These are phyloP conservation scores for Pecten maximus DNA, from an alignment of 2,888 invertebrate species.

Conservation along the genomic window DNA sequence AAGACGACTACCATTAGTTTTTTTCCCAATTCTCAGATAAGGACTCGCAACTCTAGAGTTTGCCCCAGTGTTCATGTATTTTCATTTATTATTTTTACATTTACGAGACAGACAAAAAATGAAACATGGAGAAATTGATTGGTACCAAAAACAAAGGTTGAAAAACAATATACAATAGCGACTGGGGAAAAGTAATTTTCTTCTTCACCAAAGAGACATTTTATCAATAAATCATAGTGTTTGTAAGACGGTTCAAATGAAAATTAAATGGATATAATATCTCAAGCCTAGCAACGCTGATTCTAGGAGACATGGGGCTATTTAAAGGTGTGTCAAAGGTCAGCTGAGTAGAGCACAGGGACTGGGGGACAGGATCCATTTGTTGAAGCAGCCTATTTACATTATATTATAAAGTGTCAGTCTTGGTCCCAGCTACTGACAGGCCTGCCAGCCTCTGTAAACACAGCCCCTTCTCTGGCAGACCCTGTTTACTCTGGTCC, in stretches of 20 bases:
- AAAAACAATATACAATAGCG: slow-evolving; percentile 27
- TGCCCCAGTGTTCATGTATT: slow-evolving; percentile 20
- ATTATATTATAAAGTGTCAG: slow-evolving; percentile 33
- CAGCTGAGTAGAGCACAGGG: background rate
- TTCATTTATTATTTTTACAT: slow-evolving; percentile 35
- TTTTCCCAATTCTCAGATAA: background rate
- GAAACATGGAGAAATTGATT: slow-evolving; percentile 32
- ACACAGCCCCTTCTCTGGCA: background rate
- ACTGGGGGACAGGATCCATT: slow-evolving; percentile 26
- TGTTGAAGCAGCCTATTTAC: background rate
- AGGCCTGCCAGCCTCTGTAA: background rate
- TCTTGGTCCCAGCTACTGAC: background rate
- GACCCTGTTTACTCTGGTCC: slow-evolving; percentile 4
- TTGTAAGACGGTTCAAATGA: slow-evolving; percentile 33
- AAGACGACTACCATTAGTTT: slow-evolving; percentile 25
- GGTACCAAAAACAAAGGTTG: slow-evolving; percentile 20
- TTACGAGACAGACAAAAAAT: slow-evolving; percentile 17
- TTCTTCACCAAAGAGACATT: slow-evolving; percentile 13
- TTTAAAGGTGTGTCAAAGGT: slow-evolving; percentile 23
- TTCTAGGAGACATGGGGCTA: background rate
- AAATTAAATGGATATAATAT: slow-evolving; percentile 26
- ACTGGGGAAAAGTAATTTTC: background rate
- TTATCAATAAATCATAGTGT: background rate
- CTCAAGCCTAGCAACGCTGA: background rate
- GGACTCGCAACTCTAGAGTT: background rate